Evolutionary conservation across 1,140 invertebrate genomes (phyloP).

Genomic region (Achroia grisella): DNA sequence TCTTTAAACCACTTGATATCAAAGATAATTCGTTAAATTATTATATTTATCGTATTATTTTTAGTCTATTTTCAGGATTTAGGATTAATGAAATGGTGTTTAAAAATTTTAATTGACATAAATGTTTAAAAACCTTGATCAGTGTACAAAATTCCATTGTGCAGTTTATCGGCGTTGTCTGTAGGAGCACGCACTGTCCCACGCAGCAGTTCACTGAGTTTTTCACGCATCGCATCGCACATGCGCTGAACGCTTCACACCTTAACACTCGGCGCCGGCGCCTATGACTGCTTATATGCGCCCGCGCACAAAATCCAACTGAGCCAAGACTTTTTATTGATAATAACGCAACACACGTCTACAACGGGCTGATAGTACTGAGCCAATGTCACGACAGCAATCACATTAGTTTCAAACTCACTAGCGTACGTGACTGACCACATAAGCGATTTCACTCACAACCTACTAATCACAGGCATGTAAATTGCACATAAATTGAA

Average conservation of each 20-base stretch:
- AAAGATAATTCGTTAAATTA: no score
- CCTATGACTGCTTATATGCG: conserved; percentile 9
- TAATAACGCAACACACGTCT: conserved; percentile 13
- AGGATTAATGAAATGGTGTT: not conserved
- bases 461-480: not conserved
- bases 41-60: no score
- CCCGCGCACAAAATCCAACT: conserved; percentile 24
- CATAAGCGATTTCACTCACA: conserved; percentile 11
- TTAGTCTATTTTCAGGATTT: not conserved
- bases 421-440: conserved; percentile 14
- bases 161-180: conserved; percentile 40
- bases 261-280: conserved; percentile 48
- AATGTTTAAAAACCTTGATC: conserved; percentile 34
- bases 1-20: no score
- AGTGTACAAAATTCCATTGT: conserved; percentile 41
- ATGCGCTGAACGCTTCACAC: conserved; percentile 24
- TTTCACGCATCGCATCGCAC: conserved; percentile 66
- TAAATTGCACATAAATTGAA: no score
- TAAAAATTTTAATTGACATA: not conserved
- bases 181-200: conserved; percentile 44
- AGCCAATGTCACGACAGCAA: conserved; percentile 14
- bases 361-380: conserved; percentile 9
- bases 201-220: conserved; percentile 50
- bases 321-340: not conserved
- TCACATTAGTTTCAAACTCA: conserved; percentile 10